Percentiles rank a stretch among this genome's conserved stretches.
phyloP scores from a whole-genome alignment of 2,888 invertebrate genomes.

The Vannuccia rotundouncinata region DNA sequence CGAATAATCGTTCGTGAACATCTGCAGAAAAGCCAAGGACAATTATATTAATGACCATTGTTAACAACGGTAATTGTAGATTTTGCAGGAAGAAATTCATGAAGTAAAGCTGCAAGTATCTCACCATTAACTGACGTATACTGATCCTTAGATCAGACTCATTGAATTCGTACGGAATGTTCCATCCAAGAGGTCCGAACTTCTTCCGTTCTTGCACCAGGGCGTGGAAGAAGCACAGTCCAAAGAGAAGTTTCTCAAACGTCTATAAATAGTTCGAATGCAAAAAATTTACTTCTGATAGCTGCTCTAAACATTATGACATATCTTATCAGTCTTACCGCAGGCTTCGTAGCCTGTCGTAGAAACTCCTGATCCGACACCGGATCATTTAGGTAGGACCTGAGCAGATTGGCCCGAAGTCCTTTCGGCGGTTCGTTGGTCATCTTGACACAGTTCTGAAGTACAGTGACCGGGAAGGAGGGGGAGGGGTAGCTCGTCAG shows the following conservation, averaged over 20 bases:
- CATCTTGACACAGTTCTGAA: conserved; percentile 57
- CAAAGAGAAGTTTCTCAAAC: conserved; percentile 58
- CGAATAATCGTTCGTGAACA: conserved; percentile 57
- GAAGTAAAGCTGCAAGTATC: too few species aligned
- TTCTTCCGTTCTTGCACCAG: conserved; percentile 58
- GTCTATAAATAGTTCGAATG: too few species aligned
- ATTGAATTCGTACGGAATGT: conserved; percentile 59
- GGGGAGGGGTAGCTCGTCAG: conserved; percentile 55
- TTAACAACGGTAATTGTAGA: too few species aligned
- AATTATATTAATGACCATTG: background rate
- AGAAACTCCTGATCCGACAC: conserved; percentile 67
- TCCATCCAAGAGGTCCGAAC: conserved; percentile 60
- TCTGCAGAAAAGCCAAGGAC: conserved; percentile 45
- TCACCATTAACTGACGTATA: conserved; percentile 49
- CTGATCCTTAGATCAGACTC: conserved; percentile 59
- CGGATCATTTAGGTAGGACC: conserved; percentile 57
- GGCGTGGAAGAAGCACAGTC: conserved; percentile 59
- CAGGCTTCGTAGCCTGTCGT: conserved; percentile 60
- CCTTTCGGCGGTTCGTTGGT: conserved; percentile 57
- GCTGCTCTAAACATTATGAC: background rate
- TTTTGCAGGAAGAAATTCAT: too few species aligned
- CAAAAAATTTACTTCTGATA: too few species aligned
- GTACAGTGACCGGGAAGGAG: conserved; percentile 55
- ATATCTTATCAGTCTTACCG: conserved; percentile 54
- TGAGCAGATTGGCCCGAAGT: conserved; percentile 55